Conservation (phyloP, 2,797 vertebrate species). For the Pygocentrus nattereri region DNA sequence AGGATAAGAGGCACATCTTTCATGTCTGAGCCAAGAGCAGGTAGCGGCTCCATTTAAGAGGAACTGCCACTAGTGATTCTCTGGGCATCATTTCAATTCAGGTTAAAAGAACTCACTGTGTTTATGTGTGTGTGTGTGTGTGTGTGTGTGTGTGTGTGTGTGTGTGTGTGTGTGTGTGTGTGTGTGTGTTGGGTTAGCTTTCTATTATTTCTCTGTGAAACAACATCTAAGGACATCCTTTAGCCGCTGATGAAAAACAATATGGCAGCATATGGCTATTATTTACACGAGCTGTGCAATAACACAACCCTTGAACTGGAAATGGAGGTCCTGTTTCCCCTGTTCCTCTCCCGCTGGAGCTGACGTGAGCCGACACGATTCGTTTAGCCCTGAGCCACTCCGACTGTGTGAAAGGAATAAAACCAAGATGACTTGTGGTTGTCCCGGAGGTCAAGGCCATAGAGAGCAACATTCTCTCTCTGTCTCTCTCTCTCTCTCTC, state of each 20-base stretch:
- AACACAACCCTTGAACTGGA: constrained; percentile 64
- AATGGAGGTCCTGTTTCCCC: constrained; percentile 58
- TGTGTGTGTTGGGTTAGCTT: constrained; percentile 68
- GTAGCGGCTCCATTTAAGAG: constrained; percentile 76
- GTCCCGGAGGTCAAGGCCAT: constrained; percentile 46
- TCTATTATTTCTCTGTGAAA: constrained; percentile 84
- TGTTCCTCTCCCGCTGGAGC: constrained; percentile 53
- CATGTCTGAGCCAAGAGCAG: constrained; percentile 81
- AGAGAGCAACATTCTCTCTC: constrained; percentile 35
- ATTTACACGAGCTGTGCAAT: constrained; percentile 58
- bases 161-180: constrained; percentile 16
- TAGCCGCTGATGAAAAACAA: constrained; percentile 68
- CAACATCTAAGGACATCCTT: constrained; percentile 81
- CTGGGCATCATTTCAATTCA: constrained; percentile 73
- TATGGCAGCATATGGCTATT: constrained; percentile 60
- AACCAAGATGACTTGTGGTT: constrained; percentile 42
- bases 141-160: not conserved
- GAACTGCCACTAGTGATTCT: constrained; percentile 75
- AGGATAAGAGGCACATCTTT: constrained; percentile 76
- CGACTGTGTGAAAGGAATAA: constrained; percentile 47
- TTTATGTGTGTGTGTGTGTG: constrained; percentile 66
- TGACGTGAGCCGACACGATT: constrained; percentile 55
- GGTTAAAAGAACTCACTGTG: constrained; percentile 77
- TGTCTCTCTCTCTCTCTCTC: constrained; percentile 10
- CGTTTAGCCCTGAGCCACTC: constrained; percentile 46